Evolutionary conservation across 2,888 invertebrate genomes (phyloP).

Genomic region (Sialis lutaria): DNA sequence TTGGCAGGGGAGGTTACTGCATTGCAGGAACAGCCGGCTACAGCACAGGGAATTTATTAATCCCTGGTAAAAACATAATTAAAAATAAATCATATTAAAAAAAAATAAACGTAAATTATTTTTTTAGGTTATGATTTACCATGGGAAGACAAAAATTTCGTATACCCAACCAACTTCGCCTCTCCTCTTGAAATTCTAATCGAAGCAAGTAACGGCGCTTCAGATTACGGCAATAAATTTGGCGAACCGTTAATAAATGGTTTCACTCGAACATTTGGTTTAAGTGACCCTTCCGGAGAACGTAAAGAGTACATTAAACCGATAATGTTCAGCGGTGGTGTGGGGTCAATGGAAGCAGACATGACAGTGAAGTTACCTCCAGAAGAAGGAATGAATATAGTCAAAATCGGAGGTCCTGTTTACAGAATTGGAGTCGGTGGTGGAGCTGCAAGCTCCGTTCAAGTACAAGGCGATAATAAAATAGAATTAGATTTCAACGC

Average conservation of each 20-base stretch:
- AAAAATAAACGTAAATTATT: neutral
- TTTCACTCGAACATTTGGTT: constrained; percentile 81
- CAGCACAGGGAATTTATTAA: constrained; percentile 80
- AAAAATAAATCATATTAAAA: neutral
- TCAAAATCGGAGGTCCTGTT: constrained; percentile 93
- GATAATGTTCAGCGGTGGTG: constrained; percentile 96
- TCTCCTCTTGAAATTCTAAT: constrained; percentile 76
- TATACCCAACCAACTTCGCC: constrained; percentile 83
- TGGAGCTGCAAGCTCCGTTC: constrained; percentile 93
- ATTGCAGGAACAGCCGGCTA: constrained; percentile 96
- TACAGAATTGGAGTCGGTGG: constrained; percentile 97
- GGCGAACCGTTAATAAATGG: constrained; percentile 90
- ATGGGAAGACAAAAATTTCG: constrained; percentile 62
- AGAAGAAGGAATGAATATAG: constrained; percentile 70
- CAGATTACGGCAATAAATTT: constrained; percentile 98
- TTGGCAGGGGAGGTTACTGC: constrained; percentile 85
- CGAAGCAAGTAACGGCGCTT: constrained; percentile 94
- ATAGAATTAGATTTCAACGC: constrained; percentile 85
- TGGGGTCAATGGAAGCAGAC: constrained; percentile 73
- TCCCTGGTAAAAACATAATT: constrained; percentile 46
- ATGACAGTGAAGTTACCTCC: constrained; percentile 67
- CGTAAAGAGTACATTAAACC: constrained; percentile 93
- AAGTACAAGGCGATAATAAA: constrained; percentile 79
- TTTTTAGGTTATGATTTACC: constrained; percentile 58
- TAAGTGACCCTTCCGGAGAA: constrained; percentile 41